Conservation (phyloP, 1,140 invertebrate genomes). For the Augochlora pura region DNA sequence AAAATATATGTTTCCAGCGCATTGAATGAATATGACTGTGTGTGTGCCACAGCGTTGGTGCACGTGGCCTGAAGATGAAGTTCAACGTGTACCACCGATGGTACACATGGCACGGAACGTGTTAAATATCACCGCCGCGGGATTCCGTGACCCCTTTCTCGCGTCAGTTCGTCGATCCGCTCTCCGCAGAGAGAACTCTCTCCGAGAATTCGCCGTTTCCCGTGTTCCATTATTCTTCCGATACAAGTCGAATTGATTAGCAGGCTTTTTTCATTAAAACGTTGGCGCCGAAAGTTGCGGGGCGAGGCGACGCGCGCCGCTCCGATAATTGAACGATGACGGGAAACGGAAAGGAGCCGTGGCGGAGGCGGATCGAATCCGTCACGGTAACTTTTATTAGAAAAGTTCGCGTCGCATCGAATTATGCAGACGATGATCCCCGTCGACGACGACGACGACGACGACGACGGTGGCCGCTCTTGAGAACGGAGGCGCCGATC, state of each 20-base stretch:
- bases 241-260: constrained; percentile 6
- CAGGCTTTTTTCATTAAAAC: background rate
- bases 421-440: constrained; percentile 51
- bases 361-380: constrained; percentile 3
- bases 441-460: constrained; percentile 13
- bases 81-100: too few relatives aligned
- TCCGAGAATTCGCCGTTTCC: background rate
- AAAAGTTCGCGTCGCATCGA: constrained; percentile 66
- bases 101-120: too few relatives aligned
- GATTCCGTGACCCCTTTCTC: too few relatives aligned
- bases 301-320: background rate
- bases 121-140: too few relatives aligned
- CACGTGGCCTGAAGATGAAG: too few relatives aligned
- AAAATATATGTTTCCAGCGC: too few relatives aligned
- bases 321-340: background rate
- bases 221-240: background rate
- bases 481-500: background rate
- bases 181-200: too few relatives aligned
- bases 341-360: background rate
- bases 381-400: constrained; percentile 70
- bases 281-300: background rate
- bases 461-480: background rate
- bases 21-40: too few relatives aligned
- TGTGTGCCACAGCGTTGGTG: too few relatives aligned
- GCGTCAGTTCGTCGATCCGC: too few relatives aligned